Base-by-base conservation (phyloP, 2,797 vertebrate genomes). In the Rhinatrema bivittatum region DNA sequence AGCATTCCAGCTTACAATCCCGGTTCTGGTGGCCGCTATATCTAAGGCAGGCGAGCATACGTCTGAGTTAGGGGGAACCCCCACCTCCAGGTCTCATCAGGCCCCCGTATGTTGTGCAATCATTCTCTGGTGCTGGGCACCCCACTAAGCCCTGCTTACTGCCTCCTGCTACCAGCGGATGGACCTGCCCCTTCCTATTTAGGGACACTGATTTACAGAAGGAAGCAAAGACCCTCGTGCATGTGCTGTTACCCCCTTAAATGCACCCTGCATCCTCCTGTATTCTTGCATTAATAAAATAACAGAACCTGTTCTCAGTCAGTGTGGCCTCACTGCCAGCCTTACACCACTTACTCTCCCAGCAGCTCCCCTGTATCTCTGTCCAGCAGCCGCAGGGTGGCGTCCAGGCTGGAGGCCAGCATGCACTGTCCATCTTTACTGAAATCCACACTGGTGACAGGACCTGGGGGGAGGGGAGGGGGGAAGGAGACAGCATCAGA, bases 351-450 rank as follows among this genome's bases (percentile, higher is more conserved):
- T 53, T 60, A 98, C 93, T 97, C 91, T 63, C 93, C 93, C 24
- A 97, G 81, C 70, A 98, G 81, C 52, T 98, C 94, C 11, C 94
- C 92, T 0, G 91, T 88, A 68, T 82, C 90, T 62, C 97, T 97
- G 68, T 97, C 94, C 29, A 97, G 70, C 20, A 98, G 88, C n/a
- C 91, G 70, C 33, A 97, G 65, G 0, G 79, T 63, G 12, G 92
- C 93, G 56, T 96, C 94, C 46, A 97, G 72, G 36, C 86, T 92
- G 60, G 94, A 89, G 16, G 73, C 84, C 42, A 97, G 71, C 0
- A 74, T 79, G 30, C 94, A 96, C 64, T 97, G 94, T 10, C 88
- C 85, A 1, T 98, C 94, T 50, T 84, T 87, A 74, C 86, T 97
- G 78, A 96, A 94, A 56, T 93, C 93, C 42, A 91, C 87, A 16